Conservation (phyloP, 2,888 invertebrate species). For the Idaea aversata region DNA sequence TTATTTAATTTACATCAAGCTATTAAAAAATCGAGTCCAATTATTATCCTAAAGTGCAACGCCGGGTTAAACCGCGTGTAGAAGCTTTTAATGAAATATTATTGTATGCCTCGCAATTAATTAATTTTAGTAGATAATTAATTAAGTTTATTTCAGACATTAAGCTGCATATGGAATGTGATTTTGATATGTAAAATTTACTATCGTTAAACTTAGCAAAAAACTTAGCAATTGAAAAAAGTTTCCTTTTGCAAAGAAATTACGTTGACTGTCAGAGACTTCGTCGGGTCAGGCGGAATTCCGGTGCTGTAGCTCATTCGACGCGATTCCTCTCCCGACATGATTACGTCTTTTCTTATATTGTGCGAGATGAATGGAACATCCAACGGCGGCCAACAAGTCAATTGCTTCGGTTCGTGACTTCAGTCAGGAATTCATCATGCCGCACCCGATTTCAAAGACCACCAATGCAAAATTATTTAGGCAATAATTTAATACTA, state of each 20-base stretch:
- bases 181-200: not conserved
- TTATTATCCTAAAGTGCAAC: no score
- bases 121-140: no score
- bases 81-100: no score
- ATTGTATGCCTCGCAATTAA: no score
- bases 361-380: conserved; percentile 66
- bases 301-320: conserved; percentile 69
- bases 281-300: conserved; percentile 64
- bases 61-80: no score
- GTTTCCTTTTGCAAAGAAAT: conserved; percentile 55
- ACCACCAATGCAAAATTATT: no score
- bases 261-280: conserved; percentile 49
- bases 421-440: conserved; percentile 25
- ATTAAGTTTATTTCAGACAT: no score
- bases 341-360: conserved; percentile 74
- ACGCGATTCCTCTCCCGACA: conserved; percentile 70
- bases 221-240: conserved; percentile 26
- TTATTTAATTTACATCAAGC: no score
- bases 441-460: no score
- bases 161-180: no score
- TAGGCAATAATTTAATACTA: no score
- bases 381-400: conserved; percentile 51
- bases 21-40: no score
- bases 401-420: conserved; percentile 63
- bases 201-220: not conserved